Percentiles rank a stretch among this genome's conserved stretches.
Conservation (phyloP, 1,140 invertebrate species). For the Ridgeia piscesae region DNA sequence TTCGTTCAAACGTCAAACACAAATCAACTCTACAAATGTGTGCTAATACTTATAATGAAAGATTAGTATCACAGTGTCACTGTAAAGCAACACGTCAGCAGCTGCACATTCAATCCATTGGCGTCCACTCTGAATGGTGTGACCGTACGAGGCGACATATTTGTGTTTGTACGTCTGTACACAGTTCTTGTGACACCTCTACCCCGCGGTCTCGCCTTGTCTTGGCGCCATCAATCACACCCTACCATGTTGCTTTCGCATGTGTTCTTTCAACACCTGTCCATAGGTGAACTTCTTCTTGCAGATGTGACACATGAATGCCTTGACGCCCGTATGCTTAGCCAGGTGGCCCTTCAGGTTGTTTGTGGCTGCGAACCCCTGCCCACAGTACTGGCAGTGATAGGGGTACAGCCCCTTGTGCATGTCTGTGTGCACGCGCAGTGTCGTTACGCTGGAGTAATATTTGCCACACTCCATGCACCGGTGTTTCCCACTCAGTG, state of each 20-base stretch:
- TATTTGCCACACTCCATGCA: conserved; percentile 41
- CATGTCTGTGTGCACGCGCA: background rate
- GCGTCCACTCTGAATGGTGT: no score
- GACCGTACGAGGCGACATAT: no score
- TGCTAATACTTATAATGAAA: background rate
- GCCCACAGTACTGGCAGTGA: conserved; percentile 16
- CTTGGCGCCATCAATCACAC: background rate
- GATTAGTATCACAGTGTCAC: background rate
- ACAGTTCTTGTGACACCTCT: background rate
- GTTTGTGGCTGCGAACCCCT: conserved; percentile 62
- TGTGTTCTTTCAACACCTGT: conserved; percentile 68
- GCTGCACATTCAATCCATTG: background rate
- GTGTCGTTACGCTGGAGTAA: conserved; percentile 65
- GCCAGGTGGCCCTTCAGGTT: conserved; percentile 37
- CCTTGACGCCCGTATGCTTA: conserved; percentile 52
- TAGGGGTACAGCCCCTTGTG: conserved; percentile 15
- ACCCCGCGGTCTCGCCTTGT: background rate
- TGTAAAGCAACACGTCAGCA: background rate
- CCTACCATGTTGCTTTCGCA: background rate
- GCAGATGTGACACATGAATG: conserved; percentile 66
- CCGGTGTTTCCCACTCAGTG: background rate
- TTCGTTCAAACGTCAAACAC: no score
- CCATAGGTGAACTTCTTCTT: conserved; percentile 69
- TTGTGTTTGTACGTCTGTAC: no score
- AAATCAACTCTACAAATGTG: background rate